Conservation (phyloP, 2,888 invertebrate species). For the Camponotus fellah region DNA sequence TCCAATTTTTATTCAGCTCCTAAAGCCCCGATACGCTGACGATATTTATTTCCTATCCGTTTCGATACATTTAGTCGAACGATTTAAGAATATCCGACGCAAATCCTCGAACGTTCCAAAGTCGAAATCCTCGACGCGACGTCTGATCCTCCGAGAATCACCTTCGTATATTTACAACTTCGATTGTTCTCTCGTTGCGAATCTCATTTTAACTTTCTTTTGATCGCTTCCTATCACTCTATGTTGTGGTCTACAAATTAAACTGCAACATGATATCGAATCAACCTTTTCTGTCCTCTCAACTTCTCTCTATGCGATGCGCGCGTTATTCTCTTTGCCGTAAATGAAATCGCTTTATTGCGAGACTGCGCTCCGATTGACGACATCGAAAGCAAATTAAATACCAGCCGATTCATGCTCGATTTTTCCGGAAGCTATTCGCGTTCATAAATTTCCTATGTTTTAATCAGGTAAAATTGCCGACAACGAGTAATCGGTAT, state of each 20-base stretch:
- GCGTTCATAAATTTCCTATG: slow-evolving; percentile 53
- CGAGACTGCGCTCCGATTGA: slow-evolving; percentile 23
- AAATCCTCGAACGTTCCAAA: slow-evolving; percentile 4
- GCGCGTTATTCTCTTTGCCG: slow-evolving; percentile 1
- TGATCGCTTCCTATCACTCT: neutral
- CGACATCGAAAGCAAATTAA: slow-evolving; percentile 66
- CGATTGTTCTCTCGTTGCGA: slow-evolving; percentile 11
- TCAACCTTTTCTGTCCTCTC: neutral
- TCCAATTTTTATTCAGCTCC: neutral
- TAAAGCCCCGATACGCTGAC: neutral
- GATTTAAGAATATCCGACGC: slow-evolving; percentile 32
- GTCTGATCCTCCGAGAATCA: slow-evolving; percentile 7
- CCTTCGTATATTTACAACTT: slow-evolving; percentile 17
- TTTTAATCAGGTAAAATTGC: neutral
- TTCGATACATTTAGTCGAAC: neutral
- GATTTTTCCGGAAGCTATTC: slow-evolving; percentile 45
- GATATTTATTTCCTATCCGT: neutral
- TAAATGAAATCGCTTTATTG: slow-evolving; percentile 59
- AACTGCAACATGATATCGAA: slow-evolving; percentile 26
- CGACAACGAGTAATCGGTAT: slow-evolving; percentile 48
- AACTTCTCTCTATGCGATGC: slow-evolving; percentile 1
- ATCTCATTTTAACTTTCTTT: slow-evolving; percentile 8
- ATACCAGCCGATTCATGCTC: slow-evolving; percentile 34
- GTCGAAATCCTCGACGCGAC: neutral
- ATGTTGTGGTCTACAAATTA: slow-evolving; percentile 44